These are phyloP conservation scores for Siphamia tubifer DNA, from an alignment of 2,113 vertebrate genomes.

Conservation along the genomic window DNA sequence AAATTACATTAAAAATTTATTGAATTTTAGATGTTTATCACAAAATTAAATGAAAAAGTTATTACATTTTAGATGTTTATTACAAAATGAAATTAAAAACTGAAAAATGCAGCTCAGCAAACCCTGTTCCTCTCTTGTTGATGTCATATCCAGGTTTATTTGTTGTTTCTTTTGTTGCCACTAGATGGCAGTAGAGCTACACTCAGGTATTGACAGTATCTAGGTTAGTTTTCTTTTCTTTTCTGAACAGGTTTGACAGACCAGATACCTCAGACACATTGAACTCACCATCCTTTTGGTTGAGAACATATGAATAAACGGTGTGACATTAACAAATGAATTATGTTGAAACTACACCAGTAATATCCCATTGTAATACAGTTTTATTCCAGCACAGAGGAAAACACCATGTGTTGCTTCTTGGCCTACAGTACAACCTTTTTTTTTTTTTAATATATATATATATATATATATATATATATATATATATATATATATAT, in stretches of 20 bases:
- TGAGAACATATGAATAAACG: background rate
- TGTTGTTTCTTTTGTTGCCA: background rate
- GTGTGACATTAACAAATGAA: constrained; percentile 3
- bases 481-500: too few relatives aligned
- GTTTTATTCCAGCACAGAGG: constrained; percentile 21
- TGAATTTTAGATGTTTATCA: too few relatives aligned
- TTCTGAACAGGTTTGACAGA: background rate
- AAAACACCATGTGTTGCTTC: constrained; percentile 41
- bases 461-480: too few relatives aligned
- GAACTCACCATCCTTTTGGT: background rate
- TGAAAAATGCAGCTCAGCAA: too few relatives aligned
- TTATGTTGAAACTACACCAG: background rate
- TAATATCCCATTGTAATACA: constrained; percentile 1
- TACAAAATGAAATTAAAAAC: too few relatives aligned
- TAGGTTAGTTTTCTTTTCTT: rapidly evolving
- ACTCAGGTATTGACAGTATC: background rate
- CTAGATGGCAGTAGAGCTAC: constrained; percentile 36
- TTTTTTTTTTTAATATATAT: constrained; percentile 24
- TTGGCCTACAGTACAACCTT: constrained; percentile 21
- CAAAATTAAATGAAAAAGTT: too few relatives aligned
- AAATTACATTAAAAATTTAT: too few relatives aligned
- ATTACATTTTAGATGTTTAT: too few relatives aligned
- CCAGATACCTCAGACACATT: background rate
- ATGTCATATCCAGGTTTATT: too few relatives aligned
- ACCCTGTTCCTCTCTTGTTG: too few relatives aligned